Evolutionary conservation across 2,113 vertebrate genomes (phyloP), one percentile per base, ranked within the genome.

Genomic region (Seriola aureovittata): DNA sequence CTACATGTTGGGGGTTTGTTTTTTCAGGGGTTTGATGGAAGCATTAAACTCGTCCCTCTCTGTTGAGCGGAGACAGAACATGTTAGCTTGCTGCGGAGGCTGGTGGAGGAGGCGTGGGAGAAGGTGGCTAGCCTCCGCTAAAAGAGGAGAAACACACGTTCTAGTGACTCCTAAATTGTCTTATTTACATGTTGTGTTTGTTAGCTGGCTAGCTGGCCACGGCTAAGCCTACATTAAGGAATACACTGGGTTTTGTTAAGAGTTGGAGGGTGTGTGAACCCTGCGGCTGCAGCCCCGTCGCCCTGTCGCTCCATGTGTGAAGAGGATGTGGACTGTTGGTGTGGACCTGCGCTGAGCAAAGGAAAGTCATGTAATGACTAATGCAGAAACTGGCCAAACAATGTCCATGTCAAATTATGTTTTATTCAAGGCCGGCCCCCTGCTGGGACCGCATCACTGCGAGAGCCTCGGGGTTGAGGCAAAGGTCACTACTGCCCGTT

Each of bases 381-480:
- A 40, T 9, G 3, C 1, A 42, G 29, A 8, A 11, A 23, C 34
- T 21, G 2, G 10, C 14, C 19, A 8, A 34, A 57, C 1, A 9
- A 62, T 67, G 36, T 68, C 4, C 29, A 38, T 55, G 44, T 80
- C 23, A 68, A 32, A 38, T 59, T 0, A 67, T 38, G 34, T 29
- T 66, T 54, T 58, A 75, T 50, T 60, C 5, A 66, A 58, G 4
- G 17, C 6, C 46, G 16, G 4, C 3, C 12, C 21, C 23, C 55
- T 52, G 29, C 54, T 59, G 3, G 1, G 23, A 8, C 8, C 32
- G 8, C 40, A 52, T 5, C 65, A 52, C 1, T 50, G 38, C 16
- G 62, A 79, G n/a, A 38, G 52, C 59, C 42, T 75, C 34, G 44
- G 67, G 70, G 36, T 44, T 65, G 48, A 65, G 67, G 44, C 68